Conservation (phyloP, 1,140 invertebrate genomes). For the Physella acuta region DNA sequence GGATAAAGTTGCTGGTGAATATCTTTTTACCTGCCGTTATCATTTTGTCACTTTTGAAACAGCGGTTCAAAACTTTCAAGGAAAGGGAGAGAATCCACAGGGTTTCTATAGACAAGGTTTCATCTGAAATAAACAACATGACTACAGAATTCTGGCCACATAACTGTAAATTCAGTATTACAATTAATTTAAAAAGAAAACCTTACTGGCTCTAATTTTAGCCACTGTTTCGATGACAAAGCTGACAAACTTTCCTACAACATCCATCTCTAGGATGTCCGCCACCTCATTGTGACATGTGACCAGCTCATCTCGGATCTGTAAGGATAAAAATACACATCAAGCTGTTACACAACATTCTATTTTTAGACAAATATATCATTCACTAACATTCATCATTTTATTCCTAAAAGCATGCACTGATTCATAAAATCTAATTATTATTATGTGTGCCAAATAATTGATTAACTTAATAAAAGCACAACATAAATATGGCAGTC, state of each 20-base stretch:
- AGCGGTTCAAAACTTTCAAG: slow-evolving; percentile 52
- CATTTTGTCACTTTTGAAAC: slow-evolving; percentile 34
- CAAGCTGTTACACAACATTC: too few species aligned
- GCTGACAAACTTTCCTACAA: slow-evolving; percentile 45
- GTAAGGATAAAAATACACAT: slow-evolving; percentile 27
- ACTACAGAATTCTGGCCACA: too few species aligned
- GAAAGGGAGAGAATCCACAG: slow-evolving; percentile 55
- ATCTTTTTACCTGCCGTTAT: slow-evolving; percentile 30
- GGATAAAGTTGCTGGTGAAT: slow-evolving; percentile 49
- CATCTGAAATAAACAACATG: too few species aligned
- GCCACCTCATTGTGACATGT: slow-evolving; percentile 41
- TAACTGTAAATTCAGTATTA: too few species aligned
- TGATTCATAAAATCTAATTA: too few species aligned
- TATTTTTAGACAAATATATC: too few species aligned
- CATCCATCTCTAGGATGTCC: slow-evolving; percentile 43
- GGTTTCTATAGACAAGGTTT: slow-evolving; percentile 45
- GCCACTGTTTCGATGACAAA: slow-evolving; percentile 47
- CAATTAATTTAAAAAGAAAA: too few species aligned
- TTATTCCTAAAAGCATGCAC: too few species aligned
- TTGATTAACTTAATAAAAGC: too few species aligned
- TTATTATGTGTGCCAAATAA: too few species aligned
- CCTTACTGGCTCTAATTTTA: slow-evolving; percentile 38
- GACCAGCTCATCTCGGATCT: slow-evolving; percentile 53
- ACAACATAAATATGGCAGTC: too few species aligned
- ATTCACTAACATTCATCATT: too few species aligned